These are phyloP conservation scores for Ptyas mucosa DNA, from an alignment of 2,113 vertebrate genomes.

Conservation along the genomic window DNA sequence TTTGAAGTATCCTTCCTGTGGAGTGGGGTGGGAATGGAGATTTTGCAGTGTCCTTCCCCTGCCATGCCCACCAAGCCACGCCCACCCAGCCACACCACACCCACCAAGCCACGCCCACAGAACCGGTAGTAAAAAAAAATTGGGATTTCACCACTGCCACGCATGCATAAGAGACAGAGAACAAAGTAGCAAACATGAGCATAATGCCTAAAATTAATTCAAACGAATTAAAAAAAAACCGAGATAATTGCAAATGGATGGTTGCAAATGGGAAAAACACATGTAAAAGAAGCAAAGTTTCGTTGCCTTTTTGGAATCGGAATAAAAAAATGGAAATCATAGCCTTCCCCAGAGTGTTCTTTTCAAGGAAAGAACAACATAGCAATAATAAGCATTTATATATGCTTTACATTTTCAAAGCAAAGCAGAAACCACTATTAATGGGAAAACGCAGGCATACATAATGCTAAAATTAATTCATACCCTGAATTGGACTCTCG, in stretches of 20 bases:
- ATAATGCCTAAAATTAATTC: slow-evolving; percentile 27
- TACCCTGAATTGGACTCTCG: slow-evolving; percentile 41
- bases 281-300: slow-evolving; percentile 46
- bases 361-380: slow-evolving; percentile 63
- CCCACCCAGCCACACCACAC: too few relatives aligned
- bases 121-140: too few relatives aligned
- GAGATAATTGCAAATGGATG: slow-evolving; percentile 36
- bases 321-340: slow-evolving; percentile 58
- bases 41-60: too few relatives aligned
- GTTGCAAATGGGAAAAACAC: slow-evolving; percentile 3
- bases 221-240: slow-evolving; percentile 1
- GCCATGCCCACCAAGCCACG: too few relatives aligned
- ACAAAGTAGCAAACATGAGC: background rate
- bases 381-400: slow-evolving; percentile 68
- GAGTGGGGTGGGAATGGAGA: too few relatives aligned
- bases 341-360: slow-evolving; percentile 51
- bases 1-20: too few relatives aligned
- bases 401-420: slow-evolving; percentile 64
- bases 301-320: slow-evolving; percentile 48
- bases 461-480: slow-evolving; percentile 63
- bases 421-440: slow-evolving; percentile 58
- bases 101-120: too few relatives aligned
- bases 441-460: slow-evolving; percentile 60
- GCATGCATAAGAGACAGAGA: slow-evolving; percentile 15
- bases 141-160: background rate